Percentiles rank a stretch among this genome's conserved stretches.
These are phyloP conservation scores for Archilochus colubris DNA, from an alignment of 2,113 vertebrate genomes.

Conservation along the genomic window DNA sequence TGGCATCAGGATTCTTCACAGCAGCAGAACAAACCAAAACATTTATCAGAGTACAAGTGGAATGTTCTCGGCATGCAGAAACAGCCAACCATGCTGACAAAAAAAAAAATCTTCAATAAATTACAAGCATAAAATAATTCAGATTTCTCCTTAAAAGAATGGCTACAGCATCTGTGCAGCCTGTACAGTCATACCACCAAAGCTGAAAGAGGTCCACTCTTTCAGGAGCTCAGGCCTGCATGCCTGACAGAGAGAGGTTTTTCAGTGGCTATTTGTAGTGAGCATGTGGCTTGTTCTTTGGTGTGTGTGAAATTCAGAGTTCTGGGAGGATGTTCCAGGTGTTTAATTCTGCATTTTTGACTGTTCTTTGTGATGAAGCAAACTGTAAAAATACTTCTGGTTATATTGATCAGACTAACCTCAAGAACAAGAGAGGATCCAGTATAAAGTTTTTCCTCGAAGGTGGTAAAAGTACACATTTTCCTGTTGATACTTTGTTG, in stretches of 20 bases:
- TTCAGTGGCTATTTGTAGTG: background rate
- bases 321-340: background rate
- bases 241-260: background rate
- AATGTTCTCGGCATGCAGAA: constrained; percentile 16
- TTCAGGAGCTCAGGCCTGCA: background rate
- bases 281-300: constrained; percentile 30
- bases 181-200: background rate
- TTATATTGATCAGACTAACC: background rate
- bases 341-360: background rate
- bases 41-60: background rate
- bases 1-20: background rate
- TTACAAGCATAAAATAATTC: constrained; percentile 17
- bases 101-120: background rate
- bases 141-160: background rate
- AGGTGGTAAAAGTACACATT: background rate
- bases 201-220: background rate
- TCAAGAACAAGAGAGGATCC: background rate
- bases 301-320: background rate
- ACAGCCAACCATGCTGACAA: constrained; percentile 41
- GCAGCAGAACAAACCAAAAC: background rate
- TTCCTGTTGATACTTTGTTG: background rate
- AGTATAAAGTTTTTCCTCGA: background rate
- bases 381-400: background rate
- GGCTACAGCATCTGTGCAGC: background rate
- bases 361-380: background rate